Percentiles rank a stretch among this genome's conserved stretches.
These are phyloP conservation scores for Drosophila punjabiensis DNA, from an alignment of 1,140 invertebrate species.

Conservation along the genomic window DNA sequence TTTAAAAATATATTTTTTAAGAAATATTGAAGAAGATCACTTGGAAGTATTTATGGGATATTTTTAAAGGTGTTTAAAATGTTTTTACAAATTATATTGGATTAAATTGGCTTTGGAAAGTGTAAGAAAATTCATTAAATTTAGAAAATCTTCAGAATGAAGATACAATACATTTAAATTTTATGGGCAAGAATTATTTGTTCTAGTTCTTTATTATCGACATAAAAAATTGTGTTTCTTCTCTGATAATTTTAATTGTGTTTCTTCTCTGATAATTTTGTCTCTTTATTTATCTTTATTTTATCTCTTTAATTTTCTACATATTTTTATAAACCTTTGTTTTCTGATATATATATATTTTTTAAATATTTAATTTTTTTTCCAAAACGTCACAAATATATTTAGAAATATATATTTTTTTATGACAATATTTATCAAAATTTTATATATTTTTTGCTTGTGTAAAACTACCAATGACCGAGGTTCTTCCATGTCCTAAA, in stretches of 20 bases:
- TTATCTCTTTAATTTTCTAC: no score
- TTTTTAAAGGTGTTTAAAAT: not conserved
- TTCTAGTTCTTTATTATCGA: no score
- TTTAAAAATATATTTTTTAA: not conserved
- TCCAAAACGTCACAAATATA: not conserved
- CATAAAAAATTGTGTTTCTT: no score
- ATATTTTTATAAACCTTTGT: no score
- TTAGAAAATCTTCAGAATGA: not conserved
- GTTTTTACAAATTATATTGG: not conserved
- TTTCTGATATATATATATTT: no score
- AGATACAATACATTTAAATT: not conserved
- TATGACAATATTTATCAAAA: not conserved
- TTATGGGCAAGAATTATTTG: no score
- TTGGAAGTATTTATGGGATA: not conserved
- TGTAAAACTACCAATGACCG: conserved; percentile 1
- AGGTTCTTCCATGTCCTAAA: not conserved
- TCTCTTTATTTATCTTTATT: no score
- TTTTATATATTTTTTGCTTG: not conserved
- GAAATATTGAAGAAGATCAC: not conserved
- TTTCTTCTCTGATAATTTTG: no score
- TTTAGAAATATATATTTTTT: not conserved
- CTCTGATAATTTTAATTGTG: no score
- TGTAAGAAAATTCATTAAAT: no score
- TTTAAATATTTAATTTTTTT: not conserved
- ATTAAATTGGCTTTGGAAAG: no score